Base-by-base conservation (phyloP, 1,140 invertebrate species). In the Aphidius gifuensis region DNA sequence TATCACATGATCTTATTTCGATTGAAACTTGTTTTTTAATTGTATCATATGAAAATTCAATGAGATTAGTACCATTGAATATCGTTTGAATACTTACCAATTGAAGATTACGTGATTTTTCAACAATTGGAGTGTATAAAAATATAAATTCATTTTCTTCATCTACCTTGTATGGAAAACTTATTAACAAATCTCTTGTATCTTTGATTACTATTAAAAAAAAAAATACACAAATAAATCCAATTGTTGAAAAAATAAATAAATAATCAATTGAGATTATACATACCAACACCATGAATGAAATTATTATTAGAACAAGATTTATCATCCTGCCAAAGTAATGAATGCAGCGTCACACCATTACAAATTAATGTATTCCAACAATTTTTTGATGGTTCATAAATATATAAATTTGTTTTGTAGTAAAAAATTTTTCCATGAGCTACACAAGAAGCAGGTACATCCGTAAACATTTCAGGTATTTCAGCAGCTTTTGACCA, bases 381-480 rank as follows among this genome's bases (percentile, higher is more conserved):
- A 1, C 38, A 32, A 38, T 69, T 56, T 1, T 5, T 21, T 9
- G 9, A 9, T 0, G 64, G 64, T 57, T 69, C 64, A 45, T 68
- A 71, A 50, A 68, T 48, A 49, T 67, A 68, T 23, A 67, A 64
- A 16, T 66, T 45, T 5, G 62, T 51, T 11, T 46, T 56, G 6
- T 60, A 40, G 23, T 74, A 38, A 21, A 70, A 43, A 21, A 76
- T 40, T 55, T 66, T 66, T 5, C 53, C 51, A 32, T 69, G 9
- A 9, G 58, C 8, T 11, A 74, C 63, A 49, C 65, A 71, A 51
- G 66, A 45, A 21, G 61, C 43, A 11, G 71, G 74, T 21, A 66
- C 55, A 38, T 57, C 58, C 0, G 61, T 66, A 46, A 75, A 73
- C 8, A 43, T 23, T 49, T 66, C 58, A 38, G 66, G 66, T 23